Evolutionary conservation across 2,113 vertebrate species (phyloP), one percentile per base, ranked within the genome.

Genomic region (Plotosus lineatus): DNA sequence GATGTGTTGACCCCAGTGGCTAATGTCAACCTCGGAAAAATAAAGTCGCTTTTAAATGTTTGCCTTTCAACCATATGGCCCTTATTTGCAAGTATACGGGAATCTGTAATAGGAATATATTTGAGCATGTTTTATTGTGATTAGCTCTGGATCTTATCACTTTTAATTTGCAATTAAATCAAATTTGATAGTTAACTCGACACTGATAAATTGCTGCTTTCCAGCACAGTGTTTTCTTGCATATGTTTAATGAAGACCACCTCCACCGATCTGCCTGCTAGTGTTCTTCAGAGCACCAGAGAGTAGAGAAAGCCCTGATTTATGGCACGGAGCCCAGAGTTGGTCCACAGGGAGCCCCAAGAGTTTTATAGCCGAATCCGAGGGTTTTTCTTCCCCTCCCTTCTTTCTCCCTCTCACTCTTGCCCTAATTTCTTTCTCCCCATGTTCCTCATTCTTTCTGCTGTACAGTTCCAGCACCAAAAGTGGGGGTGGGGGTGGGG

Each of bases 311-410:
- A 79, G 69, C 46, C 77, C 82, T 82, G 81, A 79, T 83, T 78
- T 74, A 84, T 86, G 87, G 85, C 86, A 48, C 53, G 1, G 51
- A 55, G 87, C 80, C 83, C 71, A 58, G 86, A 79, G 65, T 53
- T 40, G n/a, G 56, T 87, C 88, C 82, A 75, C 69, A 42, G 88
- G 85, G 88, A 88, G 82, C 72, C 83, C 83, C 82, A 40, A 74
- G 65, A 76, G 79, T 82, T 87, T 86, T 87, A 88, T 63, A 82
- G 77, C 83, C 68, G 61, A 46, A 80, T 85, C 74, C 17, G 74
- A 79, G 31, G 61, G 42, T 66, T 71, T 78, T 40, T 55, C 46
- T 65, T 38, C 68, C 23, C 58, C 23, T 60, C 40, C 55, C 21
- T 63, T 60, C 40, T 36, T 10, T 60, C 75, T 58, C 33, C 68